phyloP scores from a whole-genome alignment of 2,113 vertebrate genomes.

The Equus przewalskii region DNA sequence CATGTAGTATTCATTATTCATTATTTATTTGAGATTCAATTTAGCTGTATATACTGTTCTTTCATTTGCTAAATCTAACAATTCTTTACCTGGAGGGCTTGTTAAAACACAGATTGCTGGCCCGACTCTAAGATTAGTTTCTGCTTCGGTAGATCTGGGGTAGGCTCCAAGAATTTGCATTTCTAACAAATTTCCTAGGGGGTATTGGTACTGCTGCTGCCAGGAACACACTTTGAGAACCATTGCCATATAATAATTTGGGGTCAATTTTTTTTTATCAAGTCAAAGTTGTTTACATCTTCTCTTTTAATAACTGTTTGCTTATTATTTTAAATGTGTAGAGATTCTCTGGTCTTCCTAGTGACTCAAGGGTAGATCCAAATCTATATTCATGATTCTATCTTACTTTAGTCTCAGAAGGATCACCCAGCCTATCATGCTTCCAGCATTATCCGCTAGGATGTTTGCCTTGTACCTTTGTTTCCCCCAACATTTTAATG shows the following conservation, averaged over 20 bases:
- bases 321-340: background rate
- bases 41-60: background rate
- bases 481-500: background rate
- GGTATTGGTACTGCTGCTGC: background rate
- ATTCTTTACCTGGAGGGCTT: background rate
- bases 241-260: background rate
- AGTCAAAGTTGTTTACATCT: background rate
- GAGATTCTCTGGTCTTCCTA: background rate
- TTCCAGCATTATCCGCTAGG: background rate
- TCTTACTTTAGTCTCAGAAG: background rate
- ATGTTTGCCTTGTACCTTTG: background rate
- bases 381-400: background rate
- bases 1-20: background rate
- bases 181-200: background rate
- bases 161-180: background rate
- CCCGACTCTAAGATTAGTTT: background rate
- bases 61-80: background rate
- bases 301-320: background rate
- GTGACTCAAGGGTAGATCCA: background rate
- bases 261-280: background rate
- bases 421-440: background rate
- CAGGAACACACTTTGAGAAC: background rate
- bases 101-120: background rate
- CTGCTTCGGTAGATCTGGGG: background rate
- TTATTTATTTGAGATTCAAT: background rate